Base-by-base conservation (phyloP, 2,888 invertebrate genomes). In the Lysandra coridon region DNA sequence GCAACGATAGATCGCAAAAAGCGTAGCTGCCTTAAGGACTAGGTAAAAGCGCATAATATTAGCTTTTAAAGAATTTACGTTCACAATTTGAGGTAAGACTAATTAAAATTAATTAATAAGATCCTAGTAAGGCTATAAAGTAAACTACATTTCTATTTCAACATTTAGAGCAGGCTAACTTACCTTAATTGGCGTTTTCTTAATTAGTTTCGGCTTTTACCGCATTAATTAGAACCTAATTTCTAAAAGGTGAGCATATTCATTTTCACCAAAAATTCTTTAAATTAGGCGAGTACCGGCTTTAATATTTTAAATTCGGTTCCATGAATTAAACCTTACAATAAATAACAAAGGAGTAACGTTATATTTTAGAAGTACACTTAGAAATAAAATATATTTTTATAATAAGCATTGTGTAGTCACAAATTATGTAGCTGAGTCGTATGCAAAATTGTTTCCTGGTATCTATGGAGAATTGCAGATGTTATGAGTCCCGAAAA, bases 191-290 rank as follows among this genome's bases (percentile, higher is more conserved):
- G 69, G 69, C 33, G 69, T 69, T 37, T 69, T 69, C 33, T 37
- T 69, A 69, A 69, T 69, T 69, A 69, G 69, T 69, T 69, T 14
- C 17, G 69, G 69, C 69, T 69, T 69, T 37, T 69, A 69, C 69
- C 14, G 69, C 69, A 69, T 69, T 69, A 7, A 69, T 69, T 69
- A 69, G 30, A 69, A 17, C 14, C 69, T 69, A 69, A 69, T 69
- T 69, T 33, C 5, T 69, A 69, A 33, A 33, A 14, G 33, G 69
- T 69, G 17, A 37, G 69, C 69, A 33, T 69, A 14, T 69, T 33
- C 4, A 14, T 14, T 4, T 33, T 17, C 64, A 23, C 62, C 62
- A 2, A n/a, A 37, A 17, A 1, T 69, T 30, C 14, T 37, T 7
- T 1, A 62, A 62, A 62, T 23, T 37, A 33, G 23, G 4, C 12